Evolutionary conservation across 2,797 vertebrate species (phyloP), one percentile per base, ranked within the genome.

Genomic region (Rhynchonycteris naso): DNA sequence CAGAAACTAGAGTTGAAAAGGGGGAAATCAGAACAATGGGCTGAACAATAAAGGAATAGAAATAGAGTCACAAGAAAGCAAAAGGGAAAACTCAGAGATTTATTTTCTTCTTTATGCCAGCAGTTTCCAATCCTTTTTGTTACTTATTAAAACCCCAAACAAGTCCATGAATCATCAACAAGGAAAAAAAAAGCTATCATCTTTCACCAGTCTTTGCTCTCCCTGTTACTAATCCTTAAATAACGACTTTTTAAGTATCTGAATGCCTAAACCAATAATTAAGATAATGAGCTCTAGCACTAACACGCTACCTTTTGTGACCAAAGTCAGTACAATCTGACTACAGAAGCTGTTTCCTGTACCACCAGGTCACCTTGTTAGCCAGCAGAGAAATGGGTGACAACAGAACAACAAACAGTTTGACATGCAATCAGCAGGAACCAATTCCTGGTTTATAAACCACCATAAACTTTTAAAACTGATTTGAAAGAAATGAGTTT

Each of bases 111-210:
- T 72, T 72, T 35, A 78, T 43, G 71, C 38, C 54, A 81, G 66
- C 4, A 10, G 65, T 82, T 94, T 75, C 93, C 65, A 74, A 7
- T n/a, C 35, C 6, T 92, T 90, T 91, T 91, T 91, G 69, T 86
- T 76, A 95, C 65, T 95, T 93, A 93, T 86, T 93, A 96, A 95
- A 95, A 88, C 80, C 82, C 84, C 90, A 93, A 96, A 95, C 52
- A 85, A 96, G 79, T 33, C 74, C 76, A 78, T 88, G 85, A 96
- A 93, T 95, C 91, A 81, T 78, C 78, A 43, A 94, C 84, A 54
- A 54, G 38, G 54, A 10, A 54, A 69, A 90, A 56, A 88, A 88
- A 16, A 92, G 71, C 71, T 83, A 90, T 63, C 80, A 18, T 52
- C 95, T 93, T 85, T 80, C 78, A 26, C 50, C 54, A 76, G 28